Evolutionary conservation across 1,140 invertebrate genomes (phyloP).

Genomic region (Pogonus chalceus): DNA sequence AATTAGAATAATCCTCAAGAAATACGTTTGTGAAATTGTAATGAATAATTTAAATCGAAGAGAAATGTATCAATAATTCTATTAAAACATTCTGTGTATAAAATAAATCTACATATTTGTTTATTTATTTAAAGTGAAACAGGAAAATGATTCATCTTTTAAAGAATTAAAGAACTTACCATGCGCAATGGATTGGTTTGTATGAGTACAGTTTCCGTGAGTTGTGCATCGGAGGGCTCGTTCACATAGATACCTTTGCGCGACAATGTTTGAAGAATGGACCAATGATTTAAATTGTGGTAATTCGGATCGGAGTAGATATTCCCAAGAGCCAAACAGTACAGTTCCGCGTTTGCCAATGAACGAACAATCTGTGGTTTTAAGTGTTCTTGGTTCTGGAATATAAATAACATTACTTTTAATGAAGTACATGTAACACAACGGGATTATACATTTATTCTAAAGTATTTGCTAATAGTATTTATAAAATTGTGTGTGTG

Average conservation of each 20-base stretch:
- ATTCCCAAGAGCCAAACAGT: constrained; percentile 88
- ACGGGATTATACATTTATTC: background rate
- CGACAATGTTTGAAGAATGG: constrained; percentile 82
- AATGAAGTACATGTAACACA: too few species aligned
- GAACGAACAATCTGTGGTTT: constrained; percentile 87
- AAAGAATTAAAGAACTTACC: constrained; percentile 46
- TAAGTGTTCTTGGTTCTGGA: constrained; percentile 82
- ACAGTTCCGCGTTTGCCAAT: constrained; percentile 90
- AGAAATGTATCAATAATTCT: too few species aligned
- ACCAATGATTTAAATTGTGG: constrained; percentile 89
- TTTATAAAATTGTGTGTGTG: too few species aligned
- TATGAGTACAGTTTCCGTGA: constrained; percentile 93
- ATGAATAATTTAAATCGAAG: too few species aligned
- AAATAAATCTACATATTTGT: too few species aligned
- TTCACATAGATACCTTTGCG: constrained; percentile 83
- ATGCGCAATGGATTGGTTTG: constrained; percentile 92
- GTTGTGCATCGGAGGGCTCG: constrained; percentile 71
- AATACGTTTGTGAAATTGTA: too few species aligned
- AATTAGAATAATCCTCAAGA: too few species aligned
- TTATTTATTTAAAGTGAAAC: too few species aligned
- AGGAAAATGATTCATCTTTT: background rate
- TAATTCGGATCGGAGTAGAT: constrained; percentile 96
- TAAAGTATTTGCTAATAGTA: too few species aligned
- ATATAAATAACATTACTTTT: constrained; percentile 20
- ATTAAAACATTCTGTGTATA: too few species aligned